A percentile compares a stretch with the other conserved stretches of the same genome.
These are phyloP conservation scores for Manis javanica DNA, from an alignment of 2,797 vertebrate species.

Conservation along the genomic window DNA sequence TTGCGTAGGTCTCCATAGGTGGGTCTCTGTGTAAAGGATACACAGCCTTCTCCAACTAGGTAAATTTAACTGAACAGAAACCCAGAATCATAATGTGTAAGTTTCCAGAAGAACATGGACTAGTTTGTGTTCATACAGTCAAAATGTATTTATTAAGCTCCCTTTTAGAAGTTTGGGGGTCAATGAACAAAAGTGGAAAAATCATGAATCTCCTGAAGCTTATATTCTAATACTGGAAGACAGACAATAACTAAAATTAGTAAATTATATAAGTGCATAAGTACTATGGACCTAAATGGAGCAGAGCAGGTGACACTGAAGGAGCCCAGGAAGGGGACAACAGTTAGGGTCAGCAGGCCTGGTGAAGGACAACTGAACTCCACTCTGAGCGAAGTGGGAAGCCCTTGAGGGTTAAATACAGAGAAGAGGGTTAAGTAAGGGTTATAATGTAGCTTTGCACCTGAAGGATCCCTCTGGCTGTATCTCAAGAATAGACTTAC, in stretches of 20 bases:
- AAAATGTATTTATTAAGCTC: neutral
- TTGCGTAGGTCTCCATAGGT: neutral
- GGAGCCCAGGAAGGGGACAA: neutral
- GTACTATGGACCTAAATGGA: neutral
- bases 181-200: neutral
- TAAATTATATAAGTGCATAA: neutral
- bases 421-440: neutral
- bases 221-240: neutral
- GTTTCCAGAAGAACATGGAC: neutral
- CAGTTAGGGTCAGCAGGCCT: accelerated
- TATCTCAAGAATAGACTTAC: neutral
- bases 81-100: neutral
- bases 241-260: neutral
- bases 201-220: neutral
- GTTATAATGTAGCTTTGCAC: neutral
- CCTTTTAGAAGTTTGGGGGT: neutral
- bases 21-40: neutral
- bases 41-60: neutral
- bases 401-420: neutral
- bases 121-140: too few relatives aligned
- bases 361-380: accelerated
- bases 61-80: neutral
- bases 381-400: neutral
- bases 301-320: neutral
- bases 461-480: neutral